Conservation (phyloP, 2,113 vertebrate genomes). For the Atrichornis clamosus region DNA sequence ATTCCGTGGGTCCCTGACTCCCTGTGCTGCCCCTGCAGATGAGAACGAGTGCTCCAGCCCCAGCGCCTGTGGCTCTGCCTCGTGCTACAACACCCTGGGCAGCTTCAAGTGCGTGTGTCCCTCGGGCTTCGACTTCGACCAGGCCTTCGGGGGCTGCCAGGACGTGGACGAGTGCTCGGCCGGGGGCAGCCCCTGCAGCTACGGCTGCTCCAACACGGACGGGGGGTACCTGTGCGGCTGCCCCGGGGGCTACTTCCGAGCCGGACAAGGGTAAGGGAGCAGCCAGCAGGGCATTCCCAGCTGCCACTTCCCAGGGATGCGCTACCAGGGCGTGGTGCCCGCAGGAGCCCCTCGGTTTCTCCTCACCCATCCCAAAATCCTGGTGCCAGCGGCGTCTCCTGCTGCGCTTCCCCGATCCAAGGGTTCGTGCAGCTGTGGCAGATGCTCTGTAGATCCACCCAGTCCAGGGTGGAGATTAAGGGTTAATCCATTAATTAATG, state of each 20-base stretch:
- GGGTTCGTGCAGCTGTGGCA: not conserved
- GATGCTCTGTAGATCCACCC: not conserved
- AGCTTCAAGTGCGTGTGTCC: conserved; percentile 94
- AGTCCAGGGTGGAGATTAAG: not conserved
- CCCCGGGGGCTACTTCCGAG: conserved; percentile 87
- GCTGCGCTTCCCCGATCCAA: not conserved
- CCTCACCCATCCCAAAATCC: too few species aligned
- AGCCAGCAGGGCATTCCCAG: not conserved
- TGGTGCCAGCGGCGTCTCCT: not conserved
- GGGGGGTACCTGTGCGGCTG: conserved; percentile 92
- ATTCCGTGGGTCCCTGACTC: too few species aligned
- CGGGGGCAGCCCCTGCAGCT: conserved; percentile 82
- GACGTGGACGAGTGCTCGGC: conserved; percentile 88
- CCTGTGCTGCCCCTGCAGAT: conserved; percentile 65
- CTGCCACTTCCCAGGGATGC: rapidly evolving
- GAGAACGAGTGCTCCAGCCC: conserved; percentile 88
- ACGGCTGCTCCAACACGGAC: conserved; percentile 90
- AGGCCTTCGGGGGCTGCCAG: conserved; percentile 80
- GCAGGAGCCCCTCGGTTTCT: not conserved
- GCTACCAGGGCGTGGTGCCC: not conserved
- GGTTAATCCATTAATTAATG: not conserved
- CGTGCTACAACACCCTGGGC: conserved; percentile 94
- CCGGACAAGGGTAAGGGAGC: conserved; percentile 88
- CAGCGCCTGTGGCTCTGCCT: conserved; percentile 82
- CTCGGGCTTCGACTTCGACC: conserved; percentile 89